Conservation (phyloP, 2,797 vertebrate species). For the Brotula barbata region DNA sequence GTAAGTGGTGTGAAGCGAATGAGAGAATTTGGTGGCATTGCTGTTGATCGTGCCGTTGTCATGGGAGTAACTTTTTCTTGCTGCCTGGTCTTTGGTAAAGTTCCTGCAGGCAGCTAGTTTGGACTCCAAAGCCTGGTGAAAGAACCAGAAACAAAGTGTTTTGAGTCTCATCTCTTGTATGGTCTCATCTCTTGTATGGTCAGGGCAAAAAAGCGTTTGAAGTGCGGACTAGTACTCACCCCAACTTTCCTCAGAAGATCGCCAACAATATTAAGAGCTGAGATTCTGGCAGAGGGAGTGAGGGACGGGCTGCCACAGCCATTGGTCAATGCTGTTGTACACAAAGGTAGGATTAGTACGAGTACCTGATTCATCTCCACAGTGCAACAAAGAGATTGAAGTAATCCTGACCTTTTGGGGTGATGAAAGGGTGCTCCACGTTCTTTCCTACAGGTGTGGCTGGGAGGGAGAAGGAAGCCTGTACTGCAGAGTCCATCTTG, state of each 20-base stretch:
- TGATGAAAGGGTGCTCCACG: constrained; percentile 87
- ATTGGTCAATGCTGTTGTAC: constrained; percentile 84
- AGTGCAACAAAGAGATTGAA: background rate
- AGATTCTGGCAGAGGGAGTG: constrained; percentile 95
- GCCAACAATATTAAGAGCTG: constrained; percentile 96
- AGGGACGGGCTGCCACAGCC: constrained; percentile 90
- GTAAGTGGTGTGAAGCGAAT: constrained; percentile 90
- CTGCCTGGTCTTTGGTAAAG: constrained; percentile 96
- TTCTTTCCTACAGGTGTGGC: constrained; percentile 92
- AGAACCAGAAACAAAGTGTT: background rate
- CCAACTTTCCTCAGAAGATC: constrained; percentile 98
- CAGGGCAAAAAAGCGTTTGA: no score
- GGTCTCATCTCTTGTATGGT: no score
- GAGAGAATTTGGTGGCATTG: constrained; percentile 89
- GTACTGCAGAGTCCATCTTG: constrained; percentile 92
- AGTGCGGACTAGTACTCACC: constrained; percentile 75
- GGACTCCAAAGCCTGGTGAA: constrained; percentile 91
- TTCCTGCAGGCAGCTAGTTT: constrained; percentile 97
- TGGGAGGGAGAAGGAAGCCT: constrained; percentile 94
- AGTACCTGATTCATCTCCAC: background rate
- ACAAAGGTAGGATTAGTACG: constrained; percentile 14
- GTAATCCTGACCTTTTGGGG: constrained; percentile 84
- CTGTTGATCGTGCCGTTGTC: constrained; percentile 84
- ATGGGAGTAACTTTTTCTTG: constrained; percentile 86
- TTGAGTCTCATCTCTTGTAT: constrained; percentile 4